phyloP scores from a whole-genome alignment of 2,888 invertebrate genomes.

The Apamea epomidion region DNA sequence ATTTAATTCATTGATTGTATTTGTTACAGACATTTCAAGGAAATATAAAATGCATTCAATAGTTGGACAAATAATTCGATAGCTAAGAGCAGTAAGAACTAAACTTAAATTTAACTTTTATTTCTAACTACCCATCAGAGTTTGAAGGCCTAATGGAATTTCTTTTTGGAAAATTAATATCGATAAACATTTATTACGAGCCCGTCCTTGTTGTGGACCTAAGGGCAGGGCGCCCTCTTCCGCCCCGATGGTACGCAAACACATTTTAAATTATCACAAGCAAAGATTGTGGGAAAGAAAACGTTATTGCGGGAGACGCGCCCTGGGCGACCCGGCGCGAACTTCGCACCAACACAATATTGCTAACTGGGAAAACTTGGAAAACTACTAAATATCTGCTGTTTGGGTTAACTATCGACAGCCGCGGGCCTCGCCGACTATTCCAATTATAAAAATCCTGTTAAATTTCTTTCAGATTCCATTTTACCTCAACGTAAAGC shows the following conservation, averaged over 20 bases:
- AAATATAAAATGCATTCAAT: not conserved
- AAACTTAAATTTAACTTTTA: no score
- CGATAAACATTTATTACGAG: conserved; percentile 74
- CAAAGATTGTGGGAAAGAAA: conserved; percentile 79
- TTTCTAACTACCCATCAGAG: not conserved
- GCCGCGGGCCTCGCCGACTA: conserved; percentile 50
- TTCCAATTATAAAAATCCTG: conserved; percentile 69
- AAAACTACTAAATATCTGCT: conserved; percentile 77
- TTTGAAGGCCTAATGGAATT: conserved; percentile 26
- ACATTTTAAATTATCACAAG: conserved; percentile 81
- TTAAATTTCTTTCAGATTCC: conserved; percentile 39
- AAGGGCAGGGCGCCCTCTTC: conserved; percentile 66
- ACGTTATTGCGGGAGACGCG: conserved; percentile 74
- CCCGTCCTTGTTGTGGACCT: conserved; percentile 50
- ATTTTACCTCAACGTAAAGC: conserved; percentile 36
- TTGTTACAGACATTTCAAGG: not conserved
- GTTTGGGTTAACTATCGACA: conserved; percentile 71
- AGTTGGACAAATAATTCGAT: not conserved
- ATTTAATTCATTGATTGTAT: not conserved
- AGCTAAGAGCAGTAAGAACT: not conserved
- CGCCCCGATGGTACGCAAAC: conserved; percentile 74
- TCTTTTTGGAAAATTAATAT: conserved; percentile 72
- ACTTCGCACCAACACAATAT: conserved; percentile 74
- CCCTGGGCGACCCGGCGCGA: conserved; percentile 67
- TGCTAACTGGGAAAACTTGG: conserved; percentile 77